Base-by-base conservation (phyloP, 2,113 vertebrate species). In the Cynocephalus volans region DNA sequence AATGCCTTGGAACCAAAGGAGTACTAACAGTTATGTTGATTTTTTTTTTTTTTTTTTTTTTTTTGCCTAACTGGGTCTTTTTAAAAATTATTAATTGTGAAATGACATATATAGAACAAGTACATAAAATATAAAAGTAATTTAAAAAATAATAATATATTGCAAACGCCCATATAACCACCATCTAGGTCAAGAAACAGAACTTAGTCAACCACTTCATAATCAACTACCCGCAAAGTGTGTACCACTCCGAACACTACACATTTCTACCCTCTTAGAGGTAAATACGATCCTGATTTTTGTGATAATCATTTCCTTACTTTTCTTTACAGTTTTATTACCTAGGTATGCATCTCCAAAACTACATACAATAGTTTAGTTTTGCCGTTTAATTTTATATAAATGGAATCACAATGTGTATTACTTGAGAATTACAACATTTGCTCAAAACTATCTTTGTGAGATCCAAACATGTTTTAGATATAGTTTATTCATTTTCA, bases 361-460 rank as follows among this genome's bases (percentile, higher is more conserved):
- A 86, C 33, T 33, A 48, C 36, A 24, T 23, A 56, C 21, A 73
- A 69, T 41, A 48, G 6, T 58, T 80, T 86, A 31, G 60, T 75
- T 86, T 73, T 90, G 26, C 36, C 33, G 7, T 69, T 77, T 93
- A 11, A 91, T 81, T 91, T 86, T 52, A 70, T 76, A 31, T 60
- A 45, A 67, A 58, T 52, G 26, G 19, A 94, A 60, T 67, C 24
- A 79, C 0, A 90, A 31, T 56, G 2, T 79, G 45, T 24, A 86
- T 64, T 80, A 81, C 79, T 85, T 62, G n/a, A 79, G 58, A 94
- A 81, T 17, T 75, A 10, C 5, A 80, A 67, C 31, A 41, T 81
- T 31, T 82, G 48, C 50, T 93, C 33, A 90, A 93, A 95, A 31
- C 52, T 56, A 19, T 72, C 26, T 92, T 73, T 93, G 26, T 36